Base-by-base conservation (phyloP, 2,797 vertebrate species). In the Champsocephalus esox region DNA sequence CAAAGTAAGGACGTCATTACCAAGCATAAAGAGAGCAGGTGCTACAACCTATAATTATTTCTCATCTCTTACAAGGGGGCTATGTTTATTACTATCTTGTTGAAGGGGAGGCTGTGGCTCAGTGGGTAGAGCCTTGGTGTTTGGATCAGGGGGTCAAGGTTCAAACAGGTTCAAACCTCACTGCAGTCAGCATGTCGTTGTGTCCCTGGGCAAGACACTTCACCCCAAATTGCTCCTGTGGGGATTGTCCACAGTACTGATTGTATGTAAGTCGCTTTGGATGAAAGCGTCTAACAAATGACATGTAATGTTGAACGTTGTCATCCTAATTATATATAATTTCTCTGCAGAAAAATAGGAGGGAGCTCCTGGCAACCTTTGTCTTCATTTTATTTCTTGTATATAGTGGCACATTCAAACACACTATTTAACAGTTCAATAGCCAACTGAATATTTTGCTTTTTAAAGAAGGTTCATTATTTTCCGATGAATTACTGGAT, bases 241-340 rank as follows among this genome's bases (percentile, higher is more conserved):
- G 19, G 19, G 19, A 19, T 19, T 19, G 19, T 19, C 19, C 19
- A 19, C 19, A 19, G 19, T 19, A 19, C 19, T 19, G 19, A 19
- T 19, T 19, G 19, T 19, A 19, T 19, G 19, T 19, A 19, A 19
- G 19, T 19, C 19, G 19, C 19, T 19, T 19, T 19, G 19, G 19
- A 19, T 19, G 1, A 19, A 19, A 19, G 19, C 19, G 19, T 19
- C 19, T 19, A 19, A 19, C 19, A 19, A 19, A 19, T 19, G 19
- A 19, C 19, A 19, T 19, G 19, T 19, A 19, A 19, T 34, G n/a
- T n/a, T 62, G 14, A 46, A 70, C 8, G 34, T 16, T 38, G 34
- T 51, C 24, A 17, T 65, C 63, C 46, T 56, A 44, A 57, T 73
- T 48, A 65, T 28, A 63, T 7, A 9, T 41, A 5, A 9, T 34